Conservation (phyloP, 2,113 vertebrate genomes). For the Triplophysa rosa region DNA sequence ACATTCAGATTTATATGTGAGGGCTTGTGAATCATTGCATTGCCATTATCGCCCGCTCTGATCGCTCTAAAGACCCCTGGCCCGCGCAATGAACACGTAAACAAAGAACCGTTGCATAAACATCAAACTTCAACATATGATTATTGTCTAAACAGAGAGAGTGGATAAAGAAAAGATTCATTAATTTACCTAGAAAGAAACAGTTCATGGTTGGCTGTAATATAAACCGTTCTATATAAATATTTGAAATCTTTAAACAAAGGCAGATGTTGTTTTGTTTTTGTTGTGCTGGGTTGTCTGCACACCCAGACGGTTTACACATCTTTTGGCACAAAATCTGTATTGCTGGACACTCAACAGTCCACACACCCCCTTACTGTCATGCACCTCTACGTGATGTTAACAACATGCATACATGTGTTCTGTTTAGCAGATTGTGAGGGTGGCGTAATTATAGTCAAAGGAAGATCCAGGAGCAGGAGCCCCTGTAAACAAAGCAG, state of each 20-base stretch:
- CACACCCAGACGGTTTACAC: not conserved
- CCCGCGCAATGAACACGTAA: not conserved
- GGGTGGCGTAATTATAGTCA: not conserved
- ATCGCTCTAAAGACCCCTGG: not conserved
- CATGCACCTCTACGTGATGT: not conserved
- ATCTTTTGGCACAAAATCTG: not conserved
- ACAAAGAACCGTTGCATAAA: not conserved
- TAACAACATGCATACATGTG: not conserved
- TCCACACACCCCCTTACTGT: not conserved
- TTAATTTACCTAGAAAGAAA: not conserved
- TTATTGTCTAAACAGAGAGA: not conserved
- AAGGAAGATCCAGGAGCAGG: not conserved
- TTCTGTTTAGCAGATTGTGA: not conserved
- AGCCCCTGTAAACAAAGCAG: slow-evolving; percentile 21
- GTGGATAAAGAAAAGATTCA: not conserved
- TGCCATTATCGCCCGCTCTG: slow-evolving; percentile 16
- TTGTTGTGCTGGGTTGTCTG: not conserved
- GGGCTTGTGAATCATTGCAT: slow-evolving; percentile 20
- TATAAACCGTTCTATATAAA: slow-evolving; percentile 1
- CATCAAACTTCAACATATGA: not conserved
- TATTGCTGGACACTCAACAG: not conserved
- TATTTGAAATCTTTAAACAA: slow-evolving; percentile 2
- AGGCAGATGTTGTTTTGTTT: not conserved
- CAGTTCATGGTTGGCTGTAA: not conserved
- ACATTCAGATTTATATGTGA: slow-evolving; percentile 43